Evolutionary conservation across 2,888 invertebrate species (phyloP).

Genomic region (Tillus elongatus): DNA sequence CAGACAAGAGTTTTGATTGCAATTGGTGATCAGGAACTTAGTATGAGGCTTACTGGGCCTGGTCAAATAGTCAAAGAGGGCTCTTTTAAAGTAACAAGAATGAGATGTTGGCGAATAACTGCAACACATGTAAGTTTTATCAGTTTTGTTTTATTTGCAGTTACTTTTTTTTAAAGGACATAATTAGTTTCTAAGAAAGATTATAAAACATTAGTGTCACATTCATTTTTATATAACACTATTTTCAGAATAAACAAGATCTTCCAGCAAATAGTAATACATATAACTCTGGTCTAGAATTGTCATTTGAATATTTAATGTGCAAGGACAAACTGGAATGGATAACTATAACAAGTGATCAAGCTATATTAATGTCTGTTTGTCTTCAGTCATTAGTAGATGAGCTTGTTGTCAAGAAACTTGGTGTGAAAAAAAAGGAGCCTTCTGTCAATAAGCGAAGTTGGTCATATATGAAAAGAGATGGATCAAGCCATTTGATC

Average conservation of each 20-base stretch:
- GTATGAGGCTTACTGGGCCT: conserved; percentile 49
- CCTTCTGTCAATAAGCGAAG: conserved; percentile 40
- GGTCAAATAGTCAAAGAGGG: conserved; percentile 66
- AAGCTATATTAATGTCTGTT: conserved; percentile 91
- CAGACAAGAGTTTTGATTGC: conserved; percentile 63
- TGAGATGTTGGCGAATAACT: conserved; percentile 95
- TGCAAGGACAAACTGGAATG: conserved; percentile 86
- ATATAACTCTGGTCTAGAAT: conserved; percentile 50
- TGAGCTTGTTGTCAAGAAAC: conserved; percentile 72
- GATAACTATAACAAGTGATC: conserved; percentile 85
- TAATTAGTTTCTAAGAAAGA: no score
- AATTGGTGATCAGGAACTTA: conserved; percentile 80
- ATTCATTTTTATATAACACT: conserved; percentile 6
- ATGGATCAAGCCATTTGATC: conserved; percentile 60
- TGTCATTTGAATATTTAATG: conserved; percentile 92
- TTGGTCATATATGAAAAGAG: conserved; percentile 64
- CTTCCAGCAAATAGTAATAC: conserved; percentile 29
- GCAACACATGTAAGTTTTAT: conserved; percentile 65
- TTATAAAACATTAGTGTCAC: not conserved
- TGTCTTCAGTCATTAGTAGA: conserved; percentile 94
- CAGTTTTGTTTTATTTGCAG: no score
- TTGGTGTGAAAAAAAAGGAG: conserved; percentile 45
- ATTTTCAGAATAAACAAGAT: conserved; percentile 31
- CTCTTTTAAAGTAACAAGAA: conserved; percentile 86
- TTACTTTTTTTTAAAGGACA: no score